Percentiles rank a stretch among this genome's conserved stretches.
Conservation (phyloP, 2,113 vertebrate genomes). For the Pleuronectes platessa region DNA sequence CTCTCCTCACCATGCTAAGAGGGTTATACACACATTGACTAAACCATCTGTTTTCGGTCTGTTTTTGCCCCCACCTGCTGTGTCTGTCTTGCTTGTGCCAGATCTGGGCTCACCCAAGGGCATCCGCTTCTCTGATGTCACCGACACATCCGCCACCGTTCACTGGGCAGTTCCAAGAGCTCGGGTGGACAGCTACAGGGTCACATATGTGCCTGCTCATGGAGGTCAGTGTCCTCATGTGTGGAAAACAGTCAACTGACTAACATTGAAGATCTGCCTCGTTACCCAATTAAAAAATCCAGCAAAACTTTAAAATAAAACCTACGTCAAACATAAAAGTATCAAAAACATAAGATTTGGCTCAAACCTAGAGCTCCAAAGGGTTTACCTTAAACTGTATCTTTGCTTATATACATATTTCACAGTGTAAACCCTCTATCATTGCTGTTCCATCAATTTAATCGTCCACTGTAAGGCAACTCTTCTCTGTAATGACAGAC, state of each 20-base stretch:
- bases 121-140: conserved; percentile 92
- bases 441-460: background rate
- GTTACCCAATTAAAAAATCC: no score
- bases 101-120: conserved; percentile 90
- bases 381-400: background rate
- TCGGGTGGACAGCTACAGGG: conserved; percentile 87
- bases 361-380: background rate
- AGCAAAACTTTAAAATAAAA: no score
- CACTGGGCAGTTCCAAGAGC: conserved; percentile 87
- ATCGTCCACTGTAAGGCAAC: background rate
- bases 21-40: background rate
- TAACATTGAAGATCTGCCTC: background rate
- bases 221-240: conserved; percentile 85
- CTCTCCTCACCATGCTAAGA: background rate
- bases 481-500: conserved; percentile 5
- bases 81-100: conserved; percentile 62
- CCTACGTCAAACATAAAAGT: background rate
- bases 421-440: background rate
- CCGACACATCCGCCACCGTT: conserved; percentile 89
- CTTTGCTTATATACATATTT: no score
- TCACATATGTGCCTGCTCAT: conserved; percentile 87
- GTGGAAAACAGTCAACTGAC: background rate
- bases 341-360: background rate
- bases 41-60: conserved; percentile 17
- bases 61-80: conserved; percentile 28